These are phyloP conservation scores for Zaprionus lachaisei DNA, from an alignment of 1,140 invertebrate species.

Conservation along the genomic window DNA sequence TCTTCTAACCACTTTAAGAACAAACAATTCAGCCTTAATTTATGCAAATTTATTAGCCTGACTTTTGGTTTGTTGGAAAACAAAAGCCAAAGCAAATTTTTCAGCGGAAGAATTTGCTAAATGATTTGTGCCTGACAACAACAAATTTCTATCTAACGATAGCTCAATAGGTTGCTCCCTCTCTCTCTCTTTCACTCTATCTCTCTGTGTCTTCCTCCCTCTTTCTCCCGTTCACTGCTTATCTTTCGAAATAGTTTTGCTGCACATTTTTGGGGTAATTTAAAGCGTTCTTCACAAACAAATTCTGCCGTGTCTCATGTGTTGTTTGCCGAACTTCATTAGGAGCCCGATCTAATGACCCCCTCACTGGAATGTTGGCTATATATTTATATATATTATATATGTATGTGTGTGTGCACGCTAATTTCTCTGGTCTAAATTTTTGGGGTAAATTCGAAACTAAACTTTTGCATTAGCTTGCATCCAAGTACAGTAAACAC, in stretches of 20 bases:
- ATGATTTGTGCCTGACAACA: constrained; percentile 29
- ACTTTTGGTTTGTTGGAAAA: constrained; percentile 16
- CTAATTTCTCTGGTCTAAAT: constrained; percentile 41
- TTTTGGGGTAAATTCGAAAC: constrained; percentile 45
- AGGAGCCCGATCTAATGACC: constrained; percentile 12
- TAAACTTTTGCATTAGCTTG: constrained; percentile 67
- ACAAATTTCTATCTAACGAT: neutral
- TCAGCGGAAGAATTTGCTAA: constrained; percentile 30
- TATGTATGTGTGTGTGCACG: neutral
- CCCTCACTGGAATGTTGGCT: neutral
- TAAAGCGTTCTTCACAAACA: constrained; percentile 22
- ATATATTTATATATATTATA: neutral
- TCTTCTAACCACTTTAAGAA: constrained; percentile 30
- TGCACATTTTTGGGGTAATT: constrained; percentile 35
- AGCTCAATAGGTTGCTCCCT: neutral
- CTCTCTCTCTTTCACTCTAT: neutral
- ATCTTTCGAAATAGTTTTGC: constrained; percentile 17
- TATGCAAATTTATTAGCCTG: constrained; percentile 71
- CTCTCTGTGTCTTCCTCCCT: neutral
- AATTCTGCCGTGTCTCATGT: neutral
- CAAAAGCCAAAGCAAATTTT: constrained; percentile 47
- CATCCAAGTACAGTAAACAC: constrained; percentile 39
- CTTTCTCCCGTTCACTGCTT: neutral
- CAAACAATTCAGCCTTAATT: constrained; percentile 74
- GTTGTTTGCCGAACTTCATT: constrained; percentile 20